phyloP scores from a whole-genome alignment of 2,113 vertebrate species.

The Ceuthmochares aereus region DNA sequence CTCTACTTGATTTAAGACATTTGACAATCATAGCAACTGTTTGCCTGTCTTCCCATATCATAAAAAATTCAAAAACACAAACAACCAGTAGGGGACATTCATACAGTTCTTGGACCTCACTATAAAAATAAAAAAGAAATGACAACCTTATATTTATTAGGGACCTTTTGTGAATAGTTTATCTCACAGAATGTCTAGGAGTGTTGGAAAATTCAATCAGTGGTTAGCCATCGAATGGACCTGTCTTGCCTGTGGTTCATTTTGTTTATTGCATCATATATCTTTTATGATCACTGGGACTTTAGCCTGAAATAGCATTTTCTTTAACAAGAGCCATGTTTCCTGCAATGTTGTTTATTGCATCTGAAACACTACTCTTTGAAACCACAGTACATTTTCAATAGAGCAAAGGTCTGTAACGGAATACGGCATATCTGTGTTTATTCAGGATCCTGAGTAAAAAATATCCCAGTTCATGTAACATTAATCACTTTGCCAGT shows the following conservation, averaged over 20 bases:
- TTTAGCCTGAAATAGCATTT: slow-evolving; percentile 84
- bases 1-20: slow-evolving; percentile 80
- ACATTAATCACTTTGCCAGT: slow-evolving; percentile 83
- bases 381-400: slow-evolving; percentile 78
- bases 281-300: slow-evolving; percentile 82
- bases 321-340: slow-evolving; percentile 80
- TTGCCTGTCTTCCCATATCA: slow-evolving; percentile 71
- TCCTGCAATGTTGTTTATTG: slow-evolving; percentile 80
- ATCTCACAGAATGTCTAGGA: slow-evolving; percentile 67
- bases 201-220: slow-evolving; percentile 77
- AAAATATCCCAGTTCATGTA: slow-evolving; percentile 77
- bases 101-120: slow-evolving; percentile 25
- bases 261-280: slow-evolving; percentile 84
- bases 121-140: slow-evolving; percentile 66
- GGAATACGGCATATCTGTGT: slow-evolving; percentile 80
- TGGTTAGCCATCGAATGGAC: slow-evolving; percentile 71
- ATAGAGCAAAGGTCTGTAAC: slow-evolving; percentile 79
- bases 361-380: slow-evolving; percentile 80
- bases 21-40: slow-evolving; percentile 80
- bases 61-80: slow-evolving; percentile 74
- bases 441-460: slow-evolving; percentile 77
- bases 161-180: slow-evolving; percentile 71
- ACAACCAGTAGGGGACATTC: slow-evolving; percentile 40
- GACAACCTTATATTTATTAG: slow-evolving; percentile 71
- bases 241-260: slow-evolving; percentile 77